A percentile compares a stretch with the other conserved stretches of the same genome.
phyloP scores from a whole-genome alignment of 1,140 invertebrate species.

The Trichogramma pretiosum region DNA sequence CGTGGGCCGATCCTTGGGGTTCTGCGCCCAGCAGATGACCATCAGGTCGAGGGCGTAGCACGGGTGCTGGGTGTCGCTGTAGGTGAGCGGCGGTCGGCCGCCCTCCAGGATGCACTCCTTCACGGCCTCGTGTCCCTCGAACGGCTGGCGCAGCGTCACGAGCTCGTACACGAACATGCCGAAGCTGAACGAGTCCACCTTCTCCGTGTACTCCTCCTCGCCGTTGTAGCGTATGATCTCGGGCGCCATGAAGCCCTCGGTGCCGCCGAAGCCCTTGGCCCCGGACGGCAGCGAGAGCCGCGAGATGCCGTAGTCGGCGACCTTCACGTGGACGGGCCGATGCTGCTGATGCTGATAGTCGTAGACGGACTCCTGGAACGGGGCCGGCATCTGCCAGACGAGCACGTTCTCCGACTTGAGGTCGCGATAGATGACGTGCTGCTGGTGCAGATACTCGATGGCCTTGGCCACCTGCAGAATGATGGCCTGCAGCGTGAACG shows the following conservation, averaged over 20 bases:
- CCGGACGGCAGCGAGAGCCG: conserved; percentile 78
- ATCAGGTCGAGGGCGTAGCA: conserved; percentile 89
- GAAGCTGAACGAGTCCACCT: conserved; percentile 98
- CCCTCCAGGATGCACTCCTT: conserved; percentile 95
- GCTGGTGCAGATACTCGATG: conserved; percentile 89
- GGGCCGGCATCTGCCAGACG: conserved; percentile 85
- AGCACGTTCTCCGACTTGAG: conserved; percentile 97
- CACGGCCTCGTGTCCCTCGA: conserved; percentile 89
- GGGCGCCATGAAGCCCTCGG: conserved; percentile 97
- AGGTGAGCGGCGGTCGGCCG: conserved; percentile 76
- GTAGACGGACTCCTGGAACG: conserved; percentile 51
- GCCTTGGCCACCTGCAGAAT: conserved; percentile 88
- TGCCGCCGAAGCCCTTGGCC: conserved; percentile 95
- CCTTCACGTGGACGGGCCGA: conserved; percentile 74
- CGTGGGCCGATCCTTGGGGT: conserved; percentile 77
- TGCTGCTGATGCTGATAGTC: conserved; percentile 31
- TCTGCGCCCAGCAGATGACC: conserved; percentile 90
- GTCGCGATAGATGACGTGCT: conserved; percentile 89
- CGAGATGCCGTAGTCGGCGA: conserved; percentile 95
- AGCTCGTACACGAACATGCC: conserved; percentile 99
- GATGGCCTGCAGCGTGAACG: conserved; percentile 73
- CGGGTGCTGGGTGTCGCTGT: conserved; percentile 75
- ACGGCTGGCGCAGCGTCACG: conserved; percentile 85
- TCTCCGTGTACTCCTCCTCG: conserved; percentile 97
- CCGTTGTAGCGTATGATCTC: conserved; percentile 97